These are phyloP conservation scores for Aphidoletes aphidimyza DNA, from an alignment of 2,888 invertebrate genomes.

Conservation along the genomic window DNA sequence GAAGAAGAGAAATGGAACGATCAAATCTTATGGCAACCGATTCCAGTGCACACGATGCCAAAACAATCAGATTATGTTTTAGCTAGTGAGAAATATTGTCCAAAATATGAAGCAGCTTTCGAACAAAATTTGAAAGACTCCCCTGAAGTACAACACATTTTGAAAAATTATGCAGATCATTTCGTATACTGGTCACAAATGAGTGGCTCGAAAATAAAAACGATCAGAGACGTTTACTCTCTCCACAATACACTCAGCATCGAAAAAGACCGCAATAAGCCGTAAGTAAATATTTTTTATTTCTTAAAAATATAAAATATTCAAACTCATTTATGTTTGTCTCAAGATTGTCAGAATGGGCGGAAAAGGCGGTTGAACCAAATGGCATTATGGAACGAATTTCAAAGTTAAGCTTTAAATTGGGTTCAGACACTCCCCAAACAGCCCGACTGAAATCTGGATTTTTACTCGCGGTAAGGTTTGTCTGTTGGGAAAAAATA, in stretches of 20 bases:
- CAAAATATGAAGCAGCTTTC: no score
- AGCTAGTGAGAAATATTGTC: neutral
- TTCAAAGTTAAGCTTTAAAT: neutral
- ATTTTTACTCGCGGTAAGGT: constrained; percentile 75
- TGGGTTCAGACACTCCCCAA: constrained; percentile 65
- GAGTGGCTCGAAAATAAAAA: neutral
- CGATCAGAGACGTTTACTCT: constrained; percentile 71
- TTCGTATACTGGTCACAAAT: no score
- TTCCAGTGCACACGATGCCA: constrained; percentile 78
- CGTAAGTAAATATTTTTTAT: constrained; percentile 65
- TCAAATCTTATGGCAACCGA: constrained; percentile 77
- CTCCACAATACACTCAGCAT: constrained; percentile 63
- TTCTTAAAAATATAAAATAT: neutral
- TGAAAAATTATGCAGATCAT: neutral
- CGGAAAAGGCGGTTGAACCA: neutral
- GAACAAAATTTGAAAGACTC: constrained; percentile 59
- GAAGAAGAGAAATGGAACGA: constrained; percentile 72
- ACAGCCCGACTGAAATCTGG: constrained; percentile 73
- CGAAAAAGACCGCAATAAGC: neutral
- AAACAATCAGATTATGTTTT: neutral
- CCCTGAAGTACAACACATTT: neutral
- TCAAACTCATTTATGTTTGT: no score
- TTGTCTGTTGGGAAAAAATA: no score
- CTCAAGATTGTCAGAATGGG: neutral
- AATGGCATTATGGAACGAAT: neutral